Evolutionary conservation across 2,113 vertebrate species (phyloP), one percentile per base, ranked within the genome.

Genomic region (Periophthalmus modestus): DNA sequence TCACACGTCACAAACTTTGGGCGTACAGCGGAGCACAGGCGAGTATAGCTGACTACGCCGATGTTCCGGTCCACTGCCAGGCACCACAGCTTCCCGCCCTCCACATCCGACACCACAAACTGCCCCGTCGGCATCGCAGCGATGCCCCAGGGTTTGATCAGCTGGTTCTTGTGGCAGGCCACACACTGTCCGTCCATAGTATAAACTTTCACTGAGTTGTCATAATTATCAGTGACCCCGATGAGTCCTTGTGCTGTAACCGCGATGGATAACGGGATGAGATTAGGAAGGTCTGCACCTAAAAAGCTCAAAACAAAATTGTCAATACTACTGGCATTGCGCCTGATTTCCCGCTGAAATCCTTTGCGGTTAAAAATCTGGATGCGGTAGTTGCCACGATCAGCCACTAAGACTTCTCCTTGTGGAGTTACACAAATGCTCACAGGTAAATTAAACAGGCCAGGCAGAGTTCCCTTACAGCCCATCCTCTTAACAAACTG

Each of bases 1-100:
- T 98, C 97, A 0, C 97, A 99, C 13, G 97, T 96, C 90, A 99
- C 97, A 11, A 99, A 99, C 82, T 98, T 98, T 1, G 97, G 97
- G 66, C 97, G 93, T 70, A 98, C 97, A 0, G 97, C 97, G 0
- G 96, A 98, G 69, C 97, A 99, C 58, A 99, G 70, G 54, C 96
- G 94, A 80, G 89, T 98, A 90, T 95, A 98, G 81, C 97, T 98
- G 78, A 98, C 96, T 12, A 99, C 95, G 0, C 97, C 97, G 0
- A 96, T 78, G 0, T 93, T 94, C 0, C 97, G 96, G 81, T 98
- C 97, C 59, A 99, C 97, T 0, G 96, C 95, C 69, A 99, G 93
- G 77, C 97, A 97, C 97, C 97, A 99, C 21, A 98, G 94, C 78
- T 98, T 98, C 0, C 97, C 97, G 0, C 97, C 97, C 91, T 98